These are phyloP conservation scores for Psilanteris sp. DNA, from an alignment of 1,140 invertebrate species.

Conservation along the genomic window DNA sequence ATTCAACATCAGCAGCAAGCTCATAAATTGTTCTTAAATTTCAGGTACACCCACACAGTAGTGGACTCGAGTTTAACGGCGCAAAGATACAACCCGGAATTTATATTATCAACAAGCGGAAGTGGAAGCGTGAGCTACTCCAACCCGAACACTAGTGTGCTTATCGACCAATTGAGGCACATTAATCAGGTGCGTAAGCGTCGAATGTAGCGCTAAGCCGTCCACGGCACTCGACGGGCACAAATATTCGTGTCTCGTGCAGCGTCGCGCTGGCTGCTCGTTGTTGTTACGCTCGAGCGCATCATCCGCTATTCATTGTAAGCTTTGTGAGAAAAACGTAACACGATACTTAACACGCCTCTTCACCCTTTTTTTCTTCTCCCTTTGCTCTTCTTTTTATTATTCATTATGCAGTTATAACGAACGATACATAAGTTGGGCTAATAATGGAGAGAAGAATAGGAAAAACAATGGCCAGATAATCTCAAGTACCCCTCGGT, in stretches of 20 bases:
- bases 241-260: constrained; percentile 9
- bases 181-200: constrained; percentile 82
- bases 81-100: constrained; percentile 86
- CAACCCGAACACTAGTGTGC: constrained; percentile 81
- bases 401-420: constrained; percentile 29
- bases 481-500: too few relatives aligned
- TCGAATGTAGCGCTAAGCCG: constrained; percentile 25
- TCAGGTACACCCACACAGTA: constrained; percentile 84
- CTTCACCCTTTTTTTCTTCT: not conserved
- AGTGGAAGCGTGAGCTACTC: constrained; percentile 72
- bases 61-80: constrained; percentile 82
- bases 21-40: too few relatives aligned
- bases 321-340: constrained; percentile 38
- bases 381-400: constrained; percentile 8
- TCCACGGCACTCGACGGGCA: constrained; percentile 12
- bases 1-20: too few relatives aligned
- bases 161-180: constrained; percentile 84
- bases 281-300: constrained; percentile 32
- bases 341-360: constrained; percentile 43
- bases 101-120: constrained; percentile 77
- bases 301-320: constrained; percentile 19
- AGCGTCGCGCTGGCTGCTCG: constrained; percentile 1
- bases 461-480: too few relatives aligned
- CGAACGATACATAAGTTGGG: not conserved
- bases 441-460: too few relatives aligned